Conservation (phyloP, 35 echinoderm and acorn worm species). For the Hemicentrotus pulcherrimus region DNA sequence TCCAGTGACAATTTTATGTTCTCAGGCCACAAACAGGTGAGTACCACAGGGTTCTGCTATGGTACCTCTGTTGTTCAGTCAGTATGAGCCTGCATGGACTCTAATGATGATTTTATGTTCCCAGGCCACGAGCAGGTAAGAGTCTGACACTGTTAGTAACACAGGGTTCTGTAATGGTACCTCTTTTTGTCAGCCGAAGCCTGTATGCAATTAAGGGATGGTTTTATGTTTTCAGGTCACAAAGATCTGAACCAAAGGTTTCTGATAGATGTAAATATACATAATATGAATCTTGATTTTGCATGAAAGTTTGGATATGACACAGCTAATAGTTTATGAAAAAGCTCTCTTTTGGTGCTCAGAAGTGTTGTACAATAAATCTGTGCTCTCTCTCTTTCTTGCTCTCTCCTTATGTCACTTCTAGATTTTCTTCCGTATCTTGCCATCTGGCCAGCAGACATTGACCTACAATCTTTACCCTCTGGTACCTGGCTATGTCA, state of each 20-base stretch:
- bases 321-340: not conserved
- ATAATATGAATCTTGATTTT: not conserved
- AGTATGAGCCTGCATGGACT: too few relatives aligned
- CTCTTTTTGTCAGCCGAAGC: not conserved
- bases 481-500: constrained; percentile 89
- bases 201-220: not conserved
- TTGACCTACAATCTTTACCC: constrained; percentile 92
- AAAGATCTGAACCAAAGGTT: not conserved
- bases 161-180: constrained; percentile 44
- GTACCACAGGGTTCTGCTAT: not conserved
- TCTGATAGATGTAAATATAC: not conserved
- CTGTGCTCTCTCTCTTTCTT: not conserved
- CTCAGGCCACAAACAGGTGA: constrained; percentile 95
- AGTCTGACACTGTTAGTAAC: too few relatives aligned
- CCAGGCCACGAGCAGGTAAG: too few relatives aligned
- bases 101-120: too few relatives aligned
- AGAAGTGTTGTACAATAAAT: not conserved
- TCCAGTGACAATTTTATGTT: constrained; percentile 94
- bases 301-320: not conserved
- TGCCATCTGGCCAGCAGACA: constrained; percentile 75
- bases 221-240: not conserved
- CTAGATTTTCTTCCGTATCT: constrained; percentile 93
- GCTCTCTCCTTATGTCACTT: not conserved
- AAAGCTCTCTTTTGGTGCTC: not conserved
- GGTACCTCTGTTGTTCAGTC: too few relatives aligned